Base-by-base conservation (phyloP, 2,797 vertebrate species). In the Brachyalestes nurse region DNA sequence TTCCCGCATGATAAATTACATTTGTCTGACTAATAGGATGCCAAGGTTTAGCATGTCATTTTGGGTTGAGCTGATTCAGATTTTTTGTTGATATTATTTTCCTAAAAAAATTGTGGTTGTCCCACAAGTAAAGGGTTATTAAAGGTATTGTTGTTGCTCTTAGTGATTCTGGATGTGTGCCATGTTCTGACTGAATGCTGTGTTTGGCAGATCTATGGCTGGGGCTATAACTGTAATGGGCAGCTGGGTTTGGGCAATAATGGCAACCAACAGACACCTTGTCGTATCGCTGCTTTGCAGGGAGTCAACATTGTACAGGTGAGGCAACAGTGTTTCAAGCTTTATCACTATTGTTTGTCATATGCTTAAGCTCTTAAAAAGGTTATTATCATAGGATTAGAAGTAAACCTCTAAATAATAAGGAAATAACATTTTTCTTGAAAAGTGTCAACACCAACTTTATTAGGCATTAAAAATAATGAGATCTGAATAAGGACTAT, bases 151-250 rank as follows among this genome's bases (percentile, higher is more conserved):
- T 65, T 40, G 34, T 77, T 57, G 23, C 55, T 45, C 58, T 60
- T 28, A 25, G 25, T 53, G 34, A 73, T 64, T 45, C 8, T 64
- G 61, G 45, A 25, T 42, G 19, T n/a, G 14, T 5, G 71, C 38
- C 49, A 51, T 16, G 9, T n/a, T 70, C 47, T 77, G 77, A 40
- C 40, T 76, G n/a, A 47, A 51, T 84, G 6, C 6, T 87, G 49
- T 84, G 79, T 85, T 47, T 66, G 16, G 47, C 69, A 98, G 97
- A 95, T 98, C 71, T 99, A 97, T 19, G 97, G 96, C n/a, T 99
- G 98, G 98, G 98, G 98, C 47, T 99, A 99, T 90, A 99, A 99
- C 79, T 99, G 98, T 78, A 99, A 99, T 0, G 98, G 98, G 3
- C 98, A 99, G 91, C 95, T 99, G 0, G 98, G 98, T 72, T 89